Evolutionary conservation across 2,113 vertebrate species (phyloP).

Genomic region (Potamarius usumacintae): DNA sequence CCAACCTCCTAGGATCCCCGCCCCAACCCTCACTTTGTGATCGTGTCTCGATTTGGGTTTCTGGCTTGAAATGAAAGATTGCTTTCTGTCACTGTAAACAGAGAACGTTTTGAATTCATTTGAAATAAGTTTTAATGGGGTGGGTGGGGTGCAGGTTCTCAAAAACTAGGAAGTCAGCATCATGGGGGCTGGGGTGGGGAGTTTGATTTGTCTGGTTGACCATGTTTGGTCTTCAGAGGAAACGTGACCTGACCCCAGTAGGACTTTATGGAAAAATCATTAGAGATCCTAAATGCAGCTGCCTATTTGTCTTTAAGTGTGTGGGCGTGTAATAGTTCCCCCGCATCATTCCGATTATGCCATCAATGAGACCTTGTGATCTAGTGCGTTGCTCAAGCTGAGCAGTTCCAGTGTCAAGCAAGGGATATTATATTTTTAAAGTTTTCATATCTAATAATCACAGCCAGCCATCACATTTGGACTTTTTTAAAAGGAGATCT

Average conservation of each 20-base stretch:
- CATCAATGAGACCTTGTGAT: slow-evolving; percentile 7
- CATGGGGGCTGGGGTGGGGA: neutral
- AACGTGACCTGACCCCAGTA: neutral
- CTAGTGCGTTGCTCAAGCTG: neutral
- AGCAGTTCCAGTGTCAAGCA: neutral
- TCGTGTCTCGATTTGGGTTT: neutral
- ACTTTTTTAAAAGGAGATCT: neutral
- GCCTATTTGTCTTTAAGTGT: neutral
- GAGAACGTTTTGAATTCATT: neutral
- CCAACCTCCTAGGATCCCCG: neutral
- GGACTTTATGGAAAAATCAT: neutral
- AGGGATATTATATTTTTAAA: neutral
- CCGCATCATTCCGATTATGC: neutral
- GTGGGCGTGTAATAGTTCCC: neutral
- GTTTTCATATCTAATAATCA: neutral
- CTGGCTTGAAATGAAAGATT: neutral
- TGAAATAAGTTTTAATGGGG: neutral
- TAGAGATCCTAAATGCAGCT: neutral
- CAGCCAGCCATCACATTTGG: neutral
- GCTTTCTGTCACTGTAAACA: neutral
- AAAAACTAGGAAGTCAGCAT: neutral
- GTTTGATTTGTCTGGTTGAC: neutral
- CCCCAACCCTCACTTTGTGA: neutral
- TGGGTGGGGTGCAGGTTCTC: neutral
- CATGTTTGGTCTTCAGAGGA: neutral